These are phyloP conservation scores for Sebastes schlegelii DNA, from an alignment of 2,113 vertebrate genomes.

Conservation along the genomic window DNA sequence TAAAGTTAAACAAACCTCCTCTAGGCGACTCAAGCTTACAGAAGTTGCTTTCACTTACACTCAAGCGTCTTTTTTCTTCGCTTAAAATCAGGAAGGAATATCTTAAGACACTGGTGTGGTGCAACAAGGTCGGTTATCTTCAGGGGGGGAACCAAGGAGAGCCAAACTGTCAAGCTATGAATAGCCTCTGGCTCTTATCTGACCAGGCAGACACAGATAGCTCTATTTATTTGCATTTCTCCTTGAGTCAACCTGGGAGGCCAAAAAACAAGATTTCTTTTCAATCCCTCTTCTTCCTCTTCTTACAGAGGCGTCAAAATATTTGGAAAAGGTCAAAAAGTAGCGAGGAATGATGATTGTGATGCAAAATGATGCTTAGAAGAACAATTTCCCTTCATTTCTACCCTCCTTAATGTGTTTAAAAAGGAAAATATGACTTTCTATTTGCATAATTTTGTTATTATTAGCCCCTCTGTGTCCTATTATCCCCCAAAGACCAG, in stretches of 20 bases:
- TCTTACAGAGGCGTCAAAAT: not conserved
- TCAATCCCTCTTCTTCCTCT: not conserved
- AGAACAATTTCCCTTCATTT: not conserved
- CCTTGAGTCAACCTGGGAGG: constrained; percentile 68
- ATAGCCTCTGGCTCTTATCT: constrained; percentile 67
- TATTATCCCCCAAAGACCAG: constrained; percentile 24
- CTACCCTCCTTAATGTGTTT: constrained; percentile 5
- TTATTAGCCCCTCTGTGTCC: constrained; percentile 27
- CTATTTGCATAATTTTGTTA: constrained; percentile 1
- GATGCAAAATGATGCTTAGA: not conserved
- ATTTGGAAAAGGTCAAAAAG: not conserved
- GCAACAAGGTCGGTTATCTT: constrained; percentile 53
- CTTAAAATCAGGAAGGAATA: constrained; percentile 39
- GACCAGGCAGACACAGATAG: constrained; percentile 56
- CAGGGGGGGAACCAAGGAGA: constrained; percentile 5
- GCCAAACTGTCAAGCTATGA: constrained; percentile 53
- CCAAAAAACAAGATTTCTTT: constrained; percentile 31
- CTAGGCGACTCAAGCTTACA: not conserved
- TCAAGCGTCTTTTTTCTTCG: not conserved
- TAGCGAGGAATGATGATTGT: not conserved
- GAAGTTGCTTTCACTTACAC: not conserved
- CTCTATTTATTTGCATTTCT: constrained; percentile 71
- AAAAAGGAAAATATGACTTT: not conserved
- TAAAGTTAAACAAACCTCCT: not conserved
- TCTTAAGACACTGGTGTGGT: constrained; percentile 31